Conservation (phyloP, 2,113 vertebrate species). For the Plectropomus leopardus region DNA sequence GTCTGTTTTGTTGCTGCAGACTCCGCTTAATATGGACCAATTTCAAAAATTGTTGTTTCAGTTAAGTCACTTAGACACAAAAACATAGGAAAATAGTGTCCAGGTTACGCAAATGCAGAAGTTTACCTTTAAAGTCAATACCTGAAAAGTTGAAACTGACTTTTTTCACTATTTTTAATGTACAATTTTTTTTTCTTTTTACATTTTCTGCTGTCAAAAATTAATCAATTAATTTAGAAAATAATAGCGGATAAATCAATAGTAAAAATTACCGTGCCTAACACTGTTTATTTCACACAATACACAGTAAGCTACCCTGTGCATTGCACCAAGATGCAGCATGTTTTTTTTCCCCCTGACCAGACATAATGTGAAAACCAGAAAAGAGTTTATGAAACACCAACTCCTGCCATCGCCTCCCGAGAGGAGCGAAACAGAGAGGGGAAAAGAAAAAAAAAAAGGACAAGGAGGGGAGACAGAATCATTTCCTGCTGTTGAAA, state of each 20-base stretch:
- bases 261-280: background rate
- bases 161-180: background rate
- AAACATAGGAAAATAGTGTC: too few species aligned
- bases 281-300: constrained; percentile 21
- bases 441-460: constrained; percentile 2
- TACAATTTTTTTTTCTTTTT: background rate
- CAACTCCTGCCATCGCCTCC: constrained; percentile 72
- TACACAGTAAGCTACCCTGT: too few species aligned
- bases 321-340: constrained; percentile 32
- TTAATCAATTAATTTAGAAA: background rate
- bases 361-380: constrained; percentile 80
- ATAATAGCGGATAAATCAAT: background rate
- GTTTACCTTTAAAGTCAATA: background rate
- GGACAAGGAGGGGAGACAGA: constrained; percentile 54
- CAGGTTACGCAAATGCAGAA: too few species aligned
- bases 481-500: constrained; percentile 78
- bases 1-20: too few species aligned
- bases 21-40: too few species aligned
- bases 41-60: too few species aligned
- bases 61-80: too few species aligned
- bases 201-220: background rate
- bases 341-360: constrained; percentile 46
- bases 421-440: constrained; percentile 61
- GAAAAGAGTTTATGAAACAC: constrained; percentile 81
- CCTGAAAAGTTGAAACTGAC: accelerated